Evolutionary conservation across 2,113 vertebrate species (phyloP).

Genomic region (Mionectes macconnelli): DNA sequence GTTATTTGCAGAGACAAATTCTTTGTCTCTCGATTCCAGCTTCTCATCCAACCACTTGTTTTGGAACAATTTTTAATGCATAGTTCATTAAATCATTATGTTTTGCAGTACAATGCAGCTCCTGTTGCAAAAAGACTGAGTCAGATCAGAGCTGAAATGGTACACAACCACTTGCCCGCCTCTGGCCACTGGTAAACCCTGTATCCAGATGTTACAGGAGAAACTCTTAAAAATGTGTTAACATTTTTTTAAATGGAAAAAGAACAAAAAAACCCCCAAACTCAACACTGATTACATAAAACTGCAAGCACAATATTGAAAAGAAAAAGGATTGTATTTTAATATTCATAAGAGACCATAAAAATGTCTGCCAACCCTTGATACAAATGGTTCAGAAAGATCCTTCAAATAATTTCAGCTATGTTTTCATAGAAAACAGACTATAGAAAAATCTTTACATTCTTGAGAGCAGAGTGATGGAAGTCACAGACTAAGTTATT

Average conservation of each 20-base stretch:
- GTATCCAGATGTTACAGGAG: not conserved
- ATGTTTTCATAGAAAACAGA: not conserved
- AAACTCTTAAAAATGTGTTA: not conserved
- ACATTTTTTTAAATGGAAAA: not conserved
- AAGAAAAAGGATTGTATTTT: not conserved
- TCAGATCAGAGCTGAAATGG: not conserved
- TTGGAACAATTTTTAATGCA: not conserved
- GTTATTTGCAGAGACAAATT: not conserved
- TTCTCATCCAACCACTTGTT: not conserved
- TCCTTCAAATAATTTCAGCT: not conserved
- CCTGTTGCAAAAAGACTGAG: not conserved
- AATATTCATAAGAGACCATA: not conserved
- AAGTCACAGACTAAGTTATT: not conserved
- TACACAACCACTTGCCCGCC: not conserved
- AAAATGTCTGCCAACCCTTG: not conserved
- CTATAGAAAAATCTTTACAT: not conserved
- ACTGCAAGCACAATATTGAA: not conserved
- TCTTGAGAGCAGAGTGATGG: not conserved
- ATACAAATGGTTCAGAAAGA: not conserved
- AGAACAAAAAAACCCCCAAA: too few relatives aligned
- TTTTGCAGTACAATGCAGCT: not conserved
- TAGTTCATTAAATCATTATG: not conserved
- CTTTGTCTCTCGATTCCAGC: not conserved
- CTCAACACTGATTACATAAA: not conserved
- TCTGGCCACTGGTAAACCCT: not conserved